Conservation (phyloP, 2,888 invertebrate genomes). For the Sinotaia quadrata region DNA sequence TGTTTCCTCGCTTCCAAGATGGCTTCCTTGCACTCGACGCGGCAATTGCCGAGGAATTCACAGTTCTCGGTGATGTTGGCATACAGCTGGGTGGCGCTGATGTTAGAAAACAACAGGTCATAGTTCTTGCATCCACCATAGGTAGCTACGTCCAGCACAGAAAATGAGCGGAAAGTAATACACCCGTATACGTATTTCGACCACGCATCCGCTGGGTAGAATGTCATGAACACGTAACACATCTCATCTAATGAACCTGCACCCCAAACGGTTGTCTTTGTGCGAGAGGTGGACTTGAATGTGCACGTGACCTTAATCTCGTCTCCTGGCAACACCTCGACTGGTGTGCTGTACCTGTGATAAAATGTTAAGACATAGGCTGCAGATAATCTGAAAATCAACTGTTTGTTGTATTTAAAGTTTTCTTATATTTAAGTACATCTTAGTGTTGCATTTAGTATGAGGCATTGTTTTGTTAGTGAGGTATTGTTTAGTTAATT, state of each 20-base stretch:
- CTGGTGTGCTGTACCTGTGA: neutral
- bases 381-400: no score
- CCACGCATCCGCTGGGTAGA: neutral
- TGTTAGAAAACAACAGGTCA: neutral
- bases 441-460: no score
- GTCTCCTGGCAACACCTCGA: constrained; percentile 15
- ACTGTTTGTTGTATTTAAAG: no score
- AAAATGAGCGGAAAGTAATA: constrained; percentile 6
- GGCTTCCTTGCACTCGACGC: constrained; percentile 2
- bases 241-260: neutral
- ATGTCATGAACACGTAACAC: constrained; percentile 10
- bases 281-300: neutral
- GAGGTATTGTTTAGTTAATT: no score
- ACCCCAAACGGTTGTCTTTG: constrained; percentile 3
- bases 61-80: constrained; percentile 4
- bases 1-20: neutral
- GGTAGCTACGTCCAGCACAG: constrained; percentile 1
- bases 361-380: neutral
- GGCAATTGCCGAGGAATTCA: constrained; percentile 10
- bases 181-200: neutral
- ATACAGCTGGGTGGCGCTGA: neutral
- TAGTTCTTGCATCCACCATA: constrained; percentile 10
- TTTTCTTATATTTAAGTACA: no score
- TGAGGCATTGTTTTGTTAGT: no score
- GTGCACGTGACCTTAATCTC: constrained; percentile 10